Percentiles rank a stretch among this genome's conserved stretches.
Conservation (phyloP, 2,113 vertebrate species). For the Cephalopterus ornatus region DNA sequence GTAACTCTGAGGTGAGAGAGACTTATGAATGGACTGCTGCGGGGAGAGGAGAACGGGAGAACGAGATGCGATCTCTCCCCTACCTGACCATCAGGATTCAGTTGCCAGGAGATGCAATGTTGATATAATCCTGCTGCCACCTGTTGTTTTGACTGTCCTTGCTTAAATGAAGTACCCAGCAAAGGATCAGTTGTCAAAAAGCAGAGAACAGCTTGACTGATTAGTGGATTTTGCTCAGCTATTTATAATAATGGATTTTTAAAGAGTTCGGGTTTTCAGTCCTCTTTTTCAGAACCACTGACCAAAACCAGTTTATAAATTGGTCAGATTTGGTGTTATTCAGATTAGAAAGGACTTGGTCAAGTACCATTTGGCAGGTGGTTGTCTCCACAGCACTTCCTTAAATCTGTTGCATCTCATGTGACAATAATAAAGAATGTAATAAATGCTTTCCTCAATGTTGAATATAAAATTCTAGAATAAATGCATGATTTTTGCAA, state of each 20-base stretch:
- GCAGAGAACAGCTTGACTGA: constrained; percentile 3
- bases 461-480: neutral
- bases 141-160: constrained; percentile 46
- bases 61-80: neutral
- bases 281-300: neutral
- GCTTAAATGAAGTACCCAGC: constrained; percentile 7
- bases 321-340: neutral
- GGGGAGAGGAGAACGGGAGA: neutral
- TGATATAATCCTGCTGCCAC: constrained; percentile 41
- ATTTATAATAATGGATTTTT: neutral
- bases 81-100: neutral
- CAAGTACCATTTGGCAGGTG: neutral
- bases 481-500: neutral
- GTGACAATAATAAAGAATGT: neutral
- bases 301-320: neutral
- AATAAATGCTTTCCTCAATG: neutral
- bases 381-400: neutral
- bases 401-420: neutral
- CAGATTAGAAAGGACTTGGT: neutral
- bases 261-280: neutral
- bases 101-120: neutral
- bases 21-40: constrained; percentile 16
- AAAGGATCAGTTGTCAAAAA: constrained; percentile 49
- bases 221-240: neutral
- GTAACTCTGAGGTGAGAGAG: neutral